Conservation (phyloP, 1,140 invertebrate genomes). For the Zaprionus inermis region DNA sequence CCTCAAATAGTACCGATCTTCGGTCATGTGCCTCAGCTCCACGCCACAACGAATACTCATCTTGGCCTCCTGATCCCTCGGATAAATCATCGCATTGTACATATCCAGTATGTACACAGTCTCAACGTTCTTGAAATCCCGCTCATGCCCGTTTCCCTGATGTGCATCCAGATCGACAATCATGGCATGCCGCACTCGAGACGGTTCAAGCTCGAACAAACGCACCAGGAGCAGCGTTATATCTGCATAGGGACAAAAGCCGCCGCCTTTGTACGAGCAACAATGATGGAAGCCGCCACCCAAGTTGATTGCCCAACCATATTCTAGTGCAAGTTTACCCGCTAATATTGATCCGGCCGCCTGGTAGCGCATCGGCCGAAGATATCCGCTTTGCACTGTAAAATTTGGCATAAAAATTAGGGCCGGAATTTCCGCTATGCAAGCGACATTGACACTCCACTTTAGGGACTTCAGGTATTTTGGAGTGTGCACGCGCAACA, state of each 20-base stretch:
- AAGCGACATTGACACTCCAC: constrained; percentile 91
- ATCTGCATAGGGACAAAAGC: constrained; percentile 95
- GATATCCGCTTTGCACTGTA: constrained; percentile 90
- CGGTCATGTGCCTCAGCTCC: constrained; percentile 87
- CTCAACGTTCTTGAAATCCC: constrained; percentile 89
- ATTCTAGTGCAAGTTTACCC: constrained; percentile 91
- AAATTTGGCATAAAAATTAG: constrained; percentile 91
- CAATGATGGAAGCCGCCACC: constrained; percentile 96
- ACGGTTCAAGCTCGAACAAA: constrained; percentile 86
- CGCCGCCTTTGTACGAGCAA: constrained; percentile 89
- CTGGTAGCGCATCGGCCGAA: constrained; percentile 91
- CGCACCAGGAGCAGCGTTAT: constrained; percentile 91
- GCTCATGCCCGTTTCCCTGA: constrained; percentile 95
- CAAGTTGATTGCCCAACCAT: constrained; percentile 95
- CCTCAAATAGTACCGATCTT: constrained; percentile 90
- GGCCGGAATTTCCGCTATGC: constrained; percentile 91
- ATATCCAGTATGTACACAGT: constrained; percentile 95
- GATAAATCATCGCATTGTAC: constrained; percentile 93
- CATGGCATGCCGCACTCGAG: constrained; percentile 88
- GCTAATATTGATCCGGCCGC: constrained; percentile 93
- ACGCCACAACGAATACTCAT: constrained; percentile 90
- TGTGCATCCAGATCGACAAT: constrained; percentile 96
- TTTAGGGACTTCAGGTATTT: constrained; percentile 90
- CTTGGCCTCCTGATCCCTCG: constrained; percentile 90
- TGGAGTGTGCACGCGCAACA: constrained; percentile 89